phyloP scores from a whole-genome alignment of 2,888 invertebrate species.

The Halictus quadricinctus region DNA sequence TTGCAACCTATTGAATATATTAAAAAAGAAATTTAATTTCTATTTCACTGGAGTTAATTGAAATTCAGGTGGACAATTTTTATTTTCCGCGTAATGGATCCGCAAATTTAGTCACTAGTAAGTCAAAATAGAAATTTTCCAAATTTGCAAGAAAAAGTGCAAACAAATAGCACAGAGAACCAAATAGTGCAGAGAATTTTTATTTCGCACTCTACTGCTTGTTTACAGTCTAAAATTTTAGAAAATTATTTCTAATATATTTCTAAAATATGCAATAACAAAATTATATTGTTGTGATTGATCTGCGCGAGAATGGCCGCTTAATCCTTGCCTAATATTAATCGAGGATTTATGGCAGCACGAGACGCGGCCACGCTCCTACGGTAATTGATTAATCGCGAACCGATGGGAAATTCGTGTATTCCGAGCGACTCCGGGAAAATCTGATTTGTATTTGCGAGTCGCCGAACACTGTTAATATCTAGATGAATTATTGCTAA shows the following conservation, averaged over 20 bases:
- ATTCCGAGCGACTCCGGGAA: background rate
- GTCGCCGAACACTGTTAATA: conserved; percentile 41
- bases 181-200: too few relatives aligned
- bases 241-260: background rate
- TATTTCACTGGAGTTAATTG: too few relatives aligned
- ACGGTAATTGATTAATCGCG: conserved; percentile 47
- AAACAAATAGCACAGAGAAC: too few relatives aligned
- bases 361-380: conserved; percentile 2
- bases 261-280: background rate
- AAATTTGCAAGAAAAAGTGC: too few relatives aligned
- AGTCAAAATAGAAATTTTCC: too few relatives aligned
- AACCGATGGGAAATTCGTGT: conserved; percentile 39
- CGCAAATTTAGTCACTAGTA: too few relatives aligned
- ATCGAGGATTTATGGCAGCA: conserved; percentile 39
- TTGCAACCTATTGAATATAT: too few relatives aligned
- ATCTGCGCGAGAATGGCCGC: background rate
- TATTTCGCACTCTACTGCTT: too few relatives aligned
- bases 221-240: too few relatives aligned
- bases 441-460: conserved; percentile 43
- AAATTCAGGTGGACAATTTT: too few relatives aligned
- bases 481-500: conserved; percentile 35
- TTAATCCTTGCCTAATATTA: conserved; percentile 39
- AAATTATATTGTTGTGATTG: background rate
- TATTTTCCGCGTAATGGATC: too few relatives aligned
- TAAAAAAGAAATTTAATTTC: too few relatives aligned